Conservation (phyloP, 2,113 vertebrate species). For the Caloenas nicobarica region DNA sequence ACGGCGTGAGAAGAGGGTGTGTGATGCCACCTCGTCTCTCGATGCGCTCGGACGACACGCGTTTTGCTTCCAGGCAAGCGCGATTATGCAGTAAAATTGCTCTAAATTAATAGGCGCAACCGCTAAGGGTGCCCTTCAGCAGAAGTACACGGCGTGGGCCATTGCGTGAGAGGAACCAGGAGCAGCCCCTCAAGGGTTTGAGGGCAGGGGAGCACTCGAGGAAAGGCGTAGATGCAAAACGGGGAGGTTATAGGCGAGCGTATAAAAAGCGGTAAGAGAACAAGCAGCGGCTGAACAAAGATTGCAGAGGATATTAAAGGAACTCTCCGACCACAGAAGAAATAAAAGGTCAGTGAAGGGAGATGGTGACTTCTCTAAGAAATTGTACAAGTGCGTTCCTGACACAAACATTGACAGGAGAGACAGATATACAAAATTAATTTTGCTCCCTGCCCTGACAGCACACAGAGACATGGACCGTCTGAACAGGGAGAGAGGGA, state of each 20-base stretch:
- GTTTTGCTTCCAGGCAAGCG: neutral
- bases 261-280: neutral
- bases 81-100: neutral
- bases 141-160: neutral
- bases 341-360: conserved; percentile 43
- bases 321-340: neutral
- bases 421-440: neutral
- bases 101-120: neutral
- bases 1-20: rapidly evolving
- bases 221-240: neutral
- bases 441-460: neutral
- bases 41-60: neutral
- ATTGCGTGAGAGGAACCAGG: rapidly evolving
- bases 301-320: neutral
- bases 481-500: neutral
- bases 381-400: conserved; percentile 26
- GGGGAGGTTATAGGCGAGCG: neutral
- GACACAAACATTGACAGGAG: neutral
- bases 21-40: neutral
- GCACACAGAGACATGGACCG: neutral
- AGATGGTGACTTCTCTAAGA: neutral
- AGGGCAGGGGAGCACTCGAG: neutral
- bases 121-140: neutral
- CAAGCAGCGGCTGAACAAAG: rapidly evolving
- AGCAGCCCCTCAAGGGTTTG: neutral